Evolutionary conservation across 1,140 invertebrate species (phyloP).

Genomic region (Neuroterus valhalla): DNA sequence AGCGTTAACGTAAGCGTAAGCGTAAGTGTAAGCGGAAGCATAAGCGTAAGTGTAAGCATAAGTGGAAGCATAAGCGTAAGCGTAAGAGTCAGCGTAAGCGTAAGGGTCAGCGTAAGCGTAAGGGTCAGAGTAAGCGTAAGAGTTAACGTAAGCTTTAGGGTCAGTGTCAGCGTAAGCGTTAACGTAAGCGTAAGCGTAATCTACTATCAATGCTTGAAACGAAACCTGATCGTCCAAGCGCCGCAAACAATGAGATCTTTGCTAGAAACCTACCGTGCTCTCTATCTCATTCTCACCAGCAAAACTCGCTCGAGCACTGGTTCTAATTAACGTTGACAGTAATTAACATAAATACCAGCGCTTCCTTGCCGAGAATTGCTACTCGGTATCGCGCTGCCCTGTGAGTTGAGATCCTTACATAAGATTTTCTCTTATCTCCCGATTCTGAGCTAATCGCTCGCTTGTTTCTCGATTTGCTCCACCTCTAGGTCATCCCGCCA

Average conservation of each 20-base stretch:
- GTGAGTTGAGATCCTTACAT: slow-evolving; percentile 51
- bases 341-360: slow-evolving; percentile 74
- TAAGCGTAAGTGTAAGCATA: no score
- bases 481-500: slow-evolving; percentile 39
- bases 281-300: slow-evolving; percentile 38
- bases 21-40: no score
- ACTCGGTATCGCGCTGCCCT: slow-evolving; percentile 40
- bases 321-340: slow-evolving; percentile 74
- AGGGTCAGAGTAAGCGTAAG: no score
- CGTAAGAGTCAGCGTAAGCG: no score
- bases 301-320: slow-evolving; percentile 46
- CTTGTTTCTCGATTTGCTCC: slow-evolving; percentile 56
- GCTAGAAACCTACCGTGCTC: slow-evolving; percentile 48
- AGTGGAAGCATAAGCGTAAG: no score
- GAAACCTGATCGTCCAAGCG: slow-evolving; percentile 53
- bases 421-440: slow-evolving; percentile 62
- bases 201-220: slow-evolving; percentile 62
- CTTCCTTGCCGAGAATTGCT: slow-evolving; percentile 58
- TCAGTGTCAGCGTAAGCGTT: no score
- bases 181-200: no score
- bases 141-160: no score
- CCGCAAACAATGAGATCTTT: slow-evolving; percentile 51
- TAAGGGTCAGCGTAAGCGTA: no score
- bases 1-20: no score
- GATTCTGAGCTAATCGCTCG: slow-evolving; percentile 65